Base-by-base conservation (phyloP, 2,888 invertebrate species). In the Hybos culiciformis region DNA sequence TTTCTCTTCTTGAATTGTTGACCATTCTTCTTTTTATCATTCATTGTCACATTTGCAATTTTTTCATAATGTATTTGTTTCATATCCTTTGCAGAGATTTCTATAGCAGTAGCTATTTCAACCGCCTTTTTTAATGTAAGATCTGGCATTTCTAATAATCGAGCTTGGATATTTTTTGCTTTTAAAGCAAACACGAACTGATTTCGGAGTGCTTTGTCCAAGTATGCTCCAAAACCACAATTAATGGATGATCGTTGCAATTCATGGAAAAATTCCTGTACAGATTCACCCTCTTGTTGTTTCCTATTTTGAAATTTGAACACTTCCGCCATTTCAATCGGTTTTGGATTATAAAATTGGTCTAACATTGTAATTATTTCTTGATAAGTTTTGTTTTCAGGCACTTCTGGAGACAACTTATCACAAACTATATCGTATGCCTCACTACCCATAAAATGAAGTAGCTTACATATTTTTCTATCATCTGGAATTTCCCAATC, bases 271-370 rank as follows among this genome's bases (percentile, higher is more conserved):
- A 41, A 54, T 32, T 53, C 49, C 15, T 46, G 39, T 2, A 45
- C 46, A 17, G 36, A 47, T 47, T 55, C 51, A 2, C 48, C 52
- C 29, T 53, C 51, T 0, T 45, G 31, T 44, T 54, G 54, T 18
- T 46, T 48, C n/a, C 51, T 39, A 17, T 46, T 45, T n/a, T 47
- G 44, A 34, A 55, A 54, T 17, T 49, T 38, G 38, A 40, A 52
- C 19, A 47, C 51, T 44, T 53, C 53, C 11, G 51, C 48, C 23
- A 56, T 55, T 36, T 55, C 53, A 39, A 51, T 43, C 11, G 50
- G 51, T 12, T 9, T 26, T 26, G 26, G 50, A 18, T 39, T 24
- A 32, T 31, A 39, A 17, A 19, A 17, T 5, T 29, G 11, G 1
- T 17, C 20, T 3, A 31, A 11, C n/a, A 31, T 9, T 12, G 4